Conservation (phyloP, 2,113 vertebrate species). For the Colius striatus region DNA sequence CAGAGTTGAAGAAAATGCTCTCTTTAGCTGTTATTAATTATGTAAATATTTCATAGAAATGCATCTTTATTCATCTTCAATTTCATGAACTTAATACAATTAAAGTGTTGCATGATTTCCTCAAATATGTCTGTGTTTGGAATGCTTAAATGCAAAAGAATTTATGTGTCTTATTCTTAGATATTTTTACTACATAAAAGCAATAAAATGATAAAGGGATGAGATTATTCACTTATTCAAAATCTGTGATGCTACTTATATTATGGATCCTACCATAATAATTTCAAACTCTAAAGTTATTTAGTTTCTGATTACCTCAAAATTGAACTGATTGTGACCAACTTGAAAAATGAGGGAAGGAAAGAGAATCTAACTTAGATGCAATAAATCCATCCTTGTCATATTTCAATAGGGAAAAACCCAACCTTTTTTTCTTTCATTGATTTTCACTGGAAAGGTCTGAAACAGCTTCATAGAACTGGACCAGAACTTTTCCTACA, state of each 20-base stretch:
- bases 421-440: neutral
- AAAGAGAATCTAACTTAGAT: neutral
- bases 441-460: neutral
- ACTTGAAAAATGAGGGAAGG: neutral
- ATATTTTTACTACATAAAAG: neutral
- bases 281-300: neutral
- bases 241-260: constrained; percentile 3
- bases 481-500: neutral
- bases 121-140: neutral
- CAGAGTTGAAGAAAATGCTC: neutral
- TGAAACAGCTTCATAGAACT: neutral
- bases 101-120: neutral
- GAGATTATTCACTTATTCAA: constrained; percentile 25
- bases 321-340: neutral
- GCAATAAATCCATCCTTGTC: neutral
- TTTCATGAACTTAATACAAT: neutral
- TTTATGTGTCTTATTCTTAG: neutral
- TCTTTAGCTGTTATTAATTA: neutral
- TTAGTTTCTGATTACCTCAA: neutral
- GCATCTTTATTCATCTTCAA: neutral
- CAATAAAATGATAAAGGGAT: neutral
- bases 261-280: neutral
- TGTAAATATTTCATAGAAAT: neutral
- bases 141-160: neutral
- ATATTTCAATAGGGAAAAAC: neutral